Conservation (phyloP, 2,113 vertebrate genomes). For the Stictonetta naevosa region DNA sequence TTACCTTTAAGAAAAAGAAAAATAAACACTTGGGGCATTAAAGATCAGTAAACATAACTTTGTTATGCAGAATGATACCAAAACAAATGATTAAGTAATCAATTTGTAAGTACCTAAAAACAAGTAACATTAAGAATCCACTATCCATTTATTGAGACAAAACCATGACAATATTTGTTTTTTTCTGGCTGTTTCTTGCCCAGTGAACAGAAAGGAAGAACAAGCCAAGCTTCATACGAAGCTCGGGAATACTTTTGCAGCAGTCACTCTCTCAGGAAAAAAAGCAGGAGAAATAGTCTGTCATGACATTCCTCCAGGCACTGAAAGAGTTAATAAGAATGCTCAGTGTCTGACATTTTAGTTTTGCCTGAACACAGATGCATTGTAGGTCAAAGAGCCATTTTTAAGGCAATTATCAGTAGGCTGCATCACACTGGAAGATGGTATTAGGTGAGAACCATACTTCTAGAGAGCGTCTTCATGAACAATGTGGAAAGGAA, state of each 20-base stretch:
- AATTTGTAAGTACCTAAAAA: not conserved
- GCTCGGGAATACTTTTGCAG: not conserved
- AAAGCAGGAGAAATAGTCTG: not conserved
- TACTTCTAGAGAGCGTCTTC: not conserved
- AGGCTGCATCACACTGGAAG: not conserved
- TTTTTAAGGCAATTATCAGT: not conserved
- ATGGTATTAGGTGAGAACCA: rapidly evolving
- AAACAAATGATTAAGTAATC: slow-evolving; percentile 10
- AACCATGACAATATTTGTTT: not conserved
- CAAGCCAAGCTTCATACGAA: rapidly evolving
- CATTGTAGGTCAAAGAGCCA: not conserved
- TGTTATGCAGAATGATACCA: not conserved
- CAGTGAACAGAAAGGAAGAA: not conserved
- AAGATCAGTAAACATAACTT: not conserved
- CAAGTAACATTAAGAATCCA: not conserved
- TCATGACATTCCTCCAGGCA: not conserved
- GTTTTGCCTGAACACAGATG: not conserved
- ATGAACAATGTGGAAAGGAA: not conserved
- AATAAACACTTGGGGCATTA: slow-evolving; percentile 11
- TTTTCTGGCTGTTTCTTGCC: not conserved
- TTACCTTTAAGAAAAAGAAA: slow-evolving; percentile 12
- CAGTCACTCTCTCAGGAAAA: not conserved
- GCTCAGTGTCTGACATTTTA: not conserved
- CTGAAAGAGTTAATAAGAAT: not conserved
- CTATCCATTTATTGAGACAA: not conserved